phyloP scores from a whole-genome alignment of 2,113 vertebrate species.

The Sinocyclocheilus maitianheensis region DNA sequence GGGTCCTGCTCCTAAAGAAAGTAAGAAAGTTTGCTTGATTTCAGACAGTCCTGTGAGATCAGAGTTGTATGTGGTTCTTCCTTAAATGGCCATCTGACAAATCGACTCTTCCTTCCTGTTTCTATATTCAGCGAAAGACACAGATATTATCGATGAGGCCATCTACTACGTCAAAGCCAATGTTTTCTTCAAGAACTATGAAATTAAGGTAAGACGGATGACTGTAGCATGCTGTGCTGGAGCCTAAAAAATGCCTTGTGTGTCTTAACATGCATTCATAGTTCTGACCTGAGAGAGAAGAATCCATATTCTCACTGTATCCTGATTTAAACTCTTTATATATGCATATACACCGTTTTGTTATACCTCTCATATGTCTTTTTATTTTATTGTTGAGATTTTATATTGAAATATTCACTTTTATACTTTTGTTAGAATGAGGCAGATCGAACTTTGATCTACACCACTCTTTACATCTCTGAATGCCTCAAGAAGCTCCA shows the following conservation, averaged over 20 bases:
- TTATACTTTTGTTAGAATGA: slow-evolving; percentile 80
- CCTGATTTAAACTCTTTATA: not conserved
- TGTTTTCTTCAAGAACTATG: slow-evolving; percentile 99
- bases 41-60: not conserved
- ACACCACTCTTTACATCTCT: slow-evolving; percentile 96
- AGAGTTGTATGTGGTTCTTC: slow-evolving; percentile 38
- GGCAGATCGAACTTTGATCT: slow-evolving; percentile 96
- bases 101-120: slow-evolving; percentile 9
- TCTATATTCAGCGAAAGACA: slow-evolving; percentile 83
- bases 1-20: slow-evolving; percentile 92
- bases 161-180: slow-evolving; percentile 99
- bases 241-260: slow-evolving; percentile 38
- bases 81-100: slow-evolving; percentile 55
- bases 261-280: slow-evolving; percentile 61
- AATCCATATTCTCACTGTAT: not conserved
- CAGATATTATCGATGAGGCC: slow-evolving; percentile 95
- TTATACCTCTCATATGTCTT: not conserved
- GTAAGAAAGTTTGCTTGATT: slow-evolving; percentile 72
- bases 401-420: not conserved
- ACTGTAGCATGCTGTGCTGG: not conserved
- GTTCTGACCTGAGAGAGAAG: not conserved
- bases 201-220: slow-evolving; percentile 89
- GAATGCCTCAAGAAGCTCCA: slow-evolving; percentile 98
- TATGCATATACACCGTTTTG: not conserved
- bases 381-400: not conserved